Base-by-base conservation (phyloP, 2,888 invertebrate species). In the Luperina testacea region DNA sequence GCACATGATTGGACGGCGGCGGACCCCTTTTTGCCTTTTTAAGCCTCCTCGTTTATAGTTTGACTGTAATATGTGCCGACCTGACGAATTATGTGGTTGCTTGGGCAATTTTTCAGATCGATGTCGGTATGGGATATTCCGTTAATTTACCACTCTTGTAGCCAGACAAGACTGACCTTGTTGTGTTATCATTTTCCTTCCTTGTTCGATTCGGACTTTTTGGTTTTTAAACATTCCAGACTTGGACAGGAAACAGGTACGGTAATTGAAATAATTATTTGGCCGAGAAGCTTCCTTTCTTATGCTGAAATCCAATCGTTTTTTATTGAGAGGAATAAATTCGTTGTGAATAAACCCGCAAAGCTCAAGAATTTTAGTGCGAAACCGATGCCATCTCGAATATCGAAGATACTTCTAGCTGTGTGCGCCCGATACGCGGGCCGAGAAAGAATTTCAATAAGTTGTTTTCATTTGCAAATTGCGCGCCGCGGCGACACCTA, bases 381-480 rank as follows among this genome's bases (percentile, higher is more conserved):
- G 89, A 90, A 88, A 88, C 91, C 92, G 90, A 89, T 91, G 91
- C 92, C 92, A 91, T 92, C 90, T 93, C 89, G 90, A 94, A 94
- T 94, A 93, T 92, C 90, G 91, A 87, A 89, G 92, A 91, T 91
- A 91, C 92, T 91, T 91, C 90, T 90, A 81, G 89, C 88, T 89
- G 86, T 87, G 89, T 86, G 90, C 91, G 90, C 88, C 81, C 89
- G 90, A 90, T 92, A 91, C 91, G 93, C 93, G 92, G 91, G 91
- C 92, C 92, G 94, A 91, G 92, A 93, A 96, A 95, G 96, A 96
- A 97, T 96, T 97, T 96, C 96, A 96, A 96, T 96, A 96, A 96
- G 96, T 97, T 96, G 96, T 96, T 96, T 96, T 96, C 96, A 96
- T 97, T 97, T 96, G 96, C 96, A 96, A 96, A 97, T 96, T 95